Base-by-base conservation (phyloP, 23 tunicate species). In the Trididemnum clinides region DNA sequence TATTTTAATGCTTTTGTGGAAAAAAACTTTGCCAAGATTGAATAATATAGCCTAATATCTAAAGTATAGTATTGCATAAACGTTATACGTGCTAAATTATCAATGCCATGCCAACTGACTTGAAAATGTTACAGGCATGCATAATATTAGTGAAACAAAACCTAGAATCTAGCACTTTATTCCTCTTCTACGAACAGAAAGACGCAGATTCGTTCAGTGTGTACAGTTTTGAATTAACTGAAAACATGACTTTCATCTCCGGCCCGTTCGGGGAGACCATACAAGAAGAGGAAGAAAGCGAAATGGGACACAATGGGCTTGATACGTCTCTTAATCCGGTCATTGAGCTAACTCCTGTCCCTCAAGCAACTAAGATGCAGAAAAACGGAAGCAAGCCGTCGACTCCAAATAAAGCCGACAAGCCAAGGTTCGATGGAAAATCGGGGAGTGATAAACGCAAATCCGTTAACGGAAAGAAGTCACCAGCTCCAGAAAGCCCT, bases 181-280 rank as follows among this genome's bases (percentile, higher is more conserved):
- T 59, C 21, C 21, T 21, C 23, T 59, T 15, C 18, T 59, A 5
- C 12, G 19, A n/a, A 57, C 82, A 83, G 84, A 57, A 57, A 21
- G 80, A 89, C 57, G 65, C 92, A 76, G 98, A 94, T 54, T 82
- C 90, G 23, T 85, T 72, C 85, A 94, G 98, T 50, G 93, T 94
- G 30, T 94, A 87, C 89, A 94, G 98, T 65, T 94, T 94, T 71
- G 98, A 94, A 49, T 20, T 94, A 44, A 85, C 92, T 49, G 95
- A 39, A 85, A 78, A 87, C 28, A 87, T 87, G 91, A 81, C 65
- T 36, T 79, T 87, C 29, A 71, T 87, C 2, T 70, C 85, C 22
- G 81, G 73, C 19, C 85, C 84, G n/a, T 80, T 44, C 33, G 85
- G 74, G 57, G 91, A 87, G 28, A 59, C 94, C 20, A 89, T 89